Base-by-base conservation (phyloP, 2,113 vertebrate genomes). In the Vidua chalybeata region DNA sequence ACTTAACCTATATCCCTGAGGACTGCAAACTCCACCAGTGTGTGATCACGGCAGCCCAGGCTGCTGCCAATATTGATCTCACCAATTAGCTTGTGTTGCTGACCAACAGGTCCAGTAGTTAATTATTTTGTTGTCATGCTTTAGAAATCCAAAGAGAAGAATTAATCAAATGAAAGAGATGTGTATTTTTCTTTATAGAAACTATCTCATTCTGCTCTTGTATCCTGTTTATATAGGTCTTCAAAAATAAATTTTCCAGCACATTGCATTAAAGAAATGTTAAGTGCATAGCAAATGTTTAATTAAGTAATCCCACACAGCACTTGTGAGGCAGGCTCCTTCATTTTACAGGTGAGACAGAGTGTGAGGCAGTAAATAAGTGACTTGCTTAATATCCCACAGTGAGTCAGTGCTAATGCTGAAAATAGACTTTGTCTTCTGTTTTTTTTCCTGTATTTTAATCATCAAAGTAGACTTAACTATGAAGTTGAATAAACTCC, bases 391-490 rank as follows among this genome's bases (percentile, higher is more conserved):
- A 95, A 84, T 80, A 94, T 92, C 90, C 94, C 59, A 93, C 59
- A n/a, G 17, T 96, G 93, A 97, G 94, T 94, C 88, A 96, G 68
- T 94, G 92, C 64, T 86, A 94, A 86, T 2, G 7, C 90, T 93
- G 64, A 91, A 95, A 95, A 92, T 93, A 94, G 82, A 84, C 54
- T 74, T 80, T 71, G 48, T 55, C 73, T 92, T 86, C 82, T 91
- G 61, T 5, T 93, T 94, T 48, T 86, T 88, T 59, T 61, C 49
- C 39, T 71, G n/a, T 72, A 66, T 90, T 96, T 93, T 95, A 91
- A 62, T 94, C 78, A 81, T 85, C 63, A 68, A 48, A 56, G 14
- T 14, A 75, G 63, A 90, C 22, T 91, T 69, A 87, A 73, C 21
- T 87, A 28, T 63, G 19, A 88, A 90, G 76, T 84, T 80, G 55